A percentile compares a stretch with the other conserved stretches of the same genome.
These are phyloP conservation scores for Drosophila nigromelanica DNA, from an alignment of 1,140 invertebrate genomes.

Conservation along the genomic window DNA sequence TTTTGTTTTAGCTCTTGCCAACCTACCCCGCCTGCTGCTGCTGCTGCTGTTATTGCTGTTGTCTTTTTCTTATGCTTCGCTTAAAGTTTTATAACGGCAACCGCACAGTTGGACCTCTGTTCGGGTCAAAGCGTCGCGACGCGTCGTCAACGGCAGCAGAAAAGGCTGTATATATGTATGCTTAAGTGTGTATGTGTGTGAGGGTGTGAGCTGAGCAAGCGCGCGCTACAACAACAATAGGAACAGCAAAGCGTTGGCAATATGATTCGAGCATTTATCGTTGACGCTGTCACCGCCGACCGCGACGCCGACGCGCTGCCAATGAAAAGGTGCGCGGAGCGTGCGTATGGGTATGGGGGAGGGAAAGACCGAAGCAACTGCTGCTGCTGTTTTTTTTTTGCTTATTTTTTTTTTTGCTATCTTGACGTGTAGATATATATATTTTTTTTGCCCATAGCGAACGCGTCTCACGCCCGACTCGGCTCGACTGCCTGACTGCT, in stretches of 20 bases:
- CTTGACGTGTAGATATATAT: slow-evolving; percentile 45
- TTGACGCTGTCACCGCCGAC: slow-evolving; percentile 58
- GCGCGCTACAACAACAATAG: slow-evolving; percentile 33
- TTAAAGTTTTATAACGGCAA: slow-evolving; percentile 51
- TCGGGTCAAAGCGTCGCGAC: slow-evolving; percentile 41
- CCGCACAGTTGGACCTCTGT: slow-evolving; percentile 36
- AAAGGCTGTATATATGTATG: slow-evolving; percentile 19
- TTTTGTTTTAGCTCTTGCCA: slow-evolving; percentile 3
- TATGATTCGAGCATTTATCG: slow-evolving; percentile 73
- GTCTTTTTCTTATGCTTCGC: slow-evolving; percentile 50
- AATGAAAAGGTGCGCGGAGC: slow-evolving; percentile 66
- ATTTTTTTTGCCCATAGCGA: slow-evolving; percentile 49
- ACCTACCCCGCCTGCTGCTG: neutral
- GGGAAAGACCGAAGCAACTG: slow-evolving; percentile 23
- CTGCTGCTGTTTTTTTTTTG: slow-evolving; percentile 39
- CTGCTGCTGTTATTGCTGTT: neutral
- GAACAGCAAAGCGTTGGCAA: slow-evolving; percentile 45
- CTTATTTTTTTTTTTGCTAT: slow-evolving; percentile 49
- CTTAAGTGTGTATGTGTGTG: neutral
- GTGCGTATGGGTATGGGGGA: slow-evolving; percentile 21
- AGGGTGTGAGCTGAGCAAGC: slow-evolving; percentile 36
- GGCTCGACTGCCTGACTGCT: neutral
- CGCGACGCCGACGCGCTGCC: slow-evolving; percentile 37
- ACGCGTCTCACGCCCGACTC: slow-evolving; percentile 15
- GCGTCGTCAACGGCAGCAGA: slow-evolving; percentile 16